Conservation (phyloP, 92 coral and sea anemone genomes). For the Palythoa grandiflora region DNA sequence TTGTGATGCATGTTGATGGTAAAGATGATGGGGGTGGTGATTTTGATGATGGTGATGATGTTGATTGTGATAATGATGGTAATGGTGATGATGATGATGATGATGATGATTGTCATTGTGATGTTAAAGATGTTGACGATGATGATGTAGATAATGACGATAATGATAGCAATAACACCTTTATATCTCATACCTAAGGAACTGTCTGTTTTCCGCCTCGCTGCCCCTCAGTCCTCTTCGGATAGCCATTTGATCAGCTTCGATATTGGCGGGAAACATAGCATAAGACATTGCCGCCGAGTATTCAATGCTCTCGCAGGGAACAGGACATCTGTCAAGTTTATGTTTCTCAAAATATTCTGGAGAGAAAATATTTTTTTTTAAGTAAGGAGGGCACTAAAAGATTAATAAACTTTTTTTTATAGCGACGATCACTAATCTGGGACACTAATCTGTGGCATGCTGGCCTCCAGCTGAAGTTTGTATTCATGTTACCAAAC, state of each 20-base stretch:
- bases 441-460: too few species aligned
- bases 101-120: background rate
- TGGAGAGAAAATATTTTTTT: constrained; percentile 23
- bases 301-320: constrained; percentile 85
- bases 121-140: background rate
- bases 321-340: constrained; percentile 87
- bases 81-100: background rate
- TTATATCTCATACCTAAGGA: constrained; percentile 66
- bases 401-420: too few species aligned
- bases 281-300: constrained; percentile 85
- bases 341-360: constrained; percentile 75
- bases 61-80: background rate
- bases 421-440: too few species aligned
- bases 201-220: constrained; percentile 70
- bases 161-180: background rate
- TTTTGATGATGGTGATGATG: background rate
- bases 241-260: constrained; percentile 67
- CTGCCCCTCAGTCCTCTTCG: constrained; percentile 64
- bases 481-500: too few species aligned
- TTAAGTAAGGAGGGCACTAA: background rate
- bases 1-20: too few species aligned
- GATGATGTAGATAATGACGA: background rate
- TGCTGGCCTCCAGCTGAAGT: too few species aligned
- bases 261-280: constrained; percentile 76
- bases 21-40: background rate